phyloP scores from a whole-genome alignment of 2,113 vertebrate species.

The Heptranchias perlo region DNA sequence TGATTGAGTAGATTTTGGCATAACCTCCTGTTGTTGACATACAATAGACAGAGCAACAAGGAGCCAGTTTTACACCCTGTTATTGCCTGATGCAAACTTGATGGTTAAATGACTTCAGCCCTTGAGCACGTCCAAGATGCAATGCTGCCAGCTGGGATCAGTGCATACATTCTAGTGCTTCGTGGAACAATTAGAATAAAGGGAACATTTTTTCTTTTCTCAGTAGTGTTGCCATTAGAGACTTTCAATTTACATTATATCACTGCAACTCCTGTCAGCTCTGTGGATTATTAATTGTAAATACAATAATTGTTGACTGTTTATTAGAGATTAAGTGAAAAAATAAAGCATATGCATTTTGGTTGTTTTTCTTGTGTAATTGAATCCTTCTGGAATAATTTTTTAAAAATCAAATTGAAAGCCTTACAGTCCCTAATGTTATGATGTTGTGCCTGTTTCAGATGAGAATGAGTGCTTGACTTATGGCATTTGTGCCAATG shows the following conservation, averaged over 20 bases:
- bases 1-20: not conserved
- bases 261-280: not conserved
- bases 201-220: not conserved
- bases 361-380: not conserved
- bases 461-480: constrained; percentile 73
- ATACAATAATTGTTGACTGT: not conserved
- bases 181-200: not conserved
- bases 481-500: constrained; percentile 63
- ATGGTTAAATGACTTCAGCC: not conserved
- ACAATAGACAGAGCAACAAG: not conserved
- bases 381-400: not conserved
- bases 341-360: not conserved
- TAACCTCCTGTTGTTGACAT: not conserved
- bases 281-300: not conserved
- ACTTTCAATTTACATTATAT: not conserved
- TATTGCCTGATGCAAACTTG: not conserved
- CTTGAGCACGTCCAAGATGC: not conserved
- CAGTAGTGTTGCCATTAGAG: not conserved
- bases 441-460: constrained; percentile 47
- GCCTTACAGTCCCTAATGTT: not conserved
- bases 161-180: not conserved
- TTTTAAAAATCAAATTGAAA: not conserved
- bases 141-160: not conserved
- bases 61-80: not conserved
- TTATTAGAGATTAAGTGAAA: not conserved